Conservation (phyloP, 2,113 vertebrate species). For the Urocolius indicus region DNA sequence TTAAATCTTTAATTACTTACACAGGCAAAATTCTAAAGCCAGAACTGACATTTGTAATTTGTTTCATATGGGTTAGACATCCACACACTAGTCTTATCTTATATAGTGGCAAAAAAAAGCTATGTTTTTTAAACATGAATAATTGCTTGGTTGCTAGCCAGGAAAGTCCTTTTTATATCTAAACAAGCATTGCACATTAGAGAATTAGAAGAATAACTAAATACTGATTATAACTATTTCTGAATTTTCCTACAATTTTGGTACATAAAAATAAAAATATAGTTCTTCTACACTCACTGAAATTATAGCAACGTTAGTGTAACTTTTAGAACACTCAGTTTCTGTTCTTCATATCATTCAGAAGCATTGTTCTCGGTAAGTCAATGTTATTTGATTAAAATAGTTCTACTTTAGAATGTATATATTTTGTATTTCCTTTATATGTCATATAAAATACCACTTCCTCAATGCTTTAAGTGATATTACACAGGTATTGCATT, state of each 20-base stretch:
- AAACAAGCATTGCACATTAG: background rate
- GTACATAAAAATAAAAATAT: background rate
- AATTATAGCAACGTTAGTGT: background rate
- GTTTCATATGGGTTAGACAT: background rate
- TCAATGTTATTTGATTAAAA: background rate
- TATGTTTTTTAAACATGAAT: background rate
- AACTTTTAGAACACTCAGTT: background rate
- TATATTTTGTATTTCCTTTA: background rate
- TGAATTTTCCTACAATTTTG: conserved; percentile 43
- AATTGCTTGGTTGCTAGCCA: conserved; percentile 21
- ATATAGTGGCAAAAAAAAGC: background rate
- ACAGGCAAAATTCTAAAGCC: background rate
- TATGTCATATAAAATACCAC: background rate
- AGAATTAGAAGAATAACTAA: conserved; percentile 21
- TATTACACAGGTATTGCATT: background rate
- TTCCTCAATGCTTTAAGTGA: background rate
- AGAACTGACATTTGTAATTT: background rate
- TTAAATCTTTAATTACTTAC: conserved; percentile 3
- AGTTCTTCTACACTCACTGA: background rate
- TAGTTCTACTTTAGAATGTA: background rate
- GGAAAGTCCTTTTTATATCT: background rate
- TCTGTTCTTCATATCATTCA: background rate
- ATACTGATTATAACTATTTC: background rate
- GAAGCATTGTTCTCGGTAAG: background rate
- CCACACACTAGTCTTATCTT: conserved; percentile 9